Base-by-base conservation (phyloP, 2,888 invertebrate species). In the Galeopsomyia nigrocyanea region DNA sequence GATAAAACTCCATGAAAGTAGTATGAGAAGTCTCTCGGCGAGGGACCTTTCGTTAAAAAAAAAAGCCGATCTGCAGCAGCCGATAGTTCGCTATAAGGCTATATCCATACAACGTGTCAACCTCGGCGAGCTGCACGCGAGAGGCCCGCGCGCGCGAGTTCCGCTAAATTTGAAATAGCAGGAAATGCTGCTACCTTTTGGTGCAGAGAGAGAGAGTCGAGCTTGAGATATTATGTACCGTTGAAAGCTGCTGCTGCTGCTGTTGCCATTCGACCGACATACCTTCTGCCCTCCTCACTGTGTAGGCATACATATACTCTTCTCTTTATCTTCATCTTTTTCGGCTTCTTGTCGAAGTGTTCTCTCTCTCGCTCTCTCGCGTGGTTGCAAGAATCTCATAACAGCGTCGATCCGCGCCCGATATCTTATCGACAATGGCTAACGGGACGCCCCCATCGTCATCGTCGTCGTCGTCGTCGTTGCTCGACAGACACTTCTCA, bases 381-480 rank as follows among this genome's bases (percentile, higher is more conserved):
- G 13, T n/a, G 16, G 47, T 39, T 46, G 13, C 56, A 61, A 53
- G 46, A 64, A 70, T 67, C 62, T 74, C 63, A 56, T 58, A 58
- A 55, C 58, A 63, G 67, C 58, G 51, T 73, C 66, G 67, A 68
- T 75, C 63, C 51, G 17, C 57, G 55, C 55, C 64, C 64, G 64
- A 75, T 75, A 74, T 58, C 65, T 73, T 66, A 74, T 75, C 68
- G 68, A 71, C 75, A 75, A 74, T 77, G 69, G 69, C 72, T 77
- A 78, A 77, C 76, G 78, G 77, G 75, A 75, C 61, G 47, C 21
- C 21, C 31, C 22, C 6, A n/a, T n/a, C n/a, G n/a, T n/a, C n/a
- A n/a, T n/a, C n/a, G n/a, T n/a, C n/a, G n/a, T n/a, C n/a, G n/a
- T n/a, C n/a, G n/a, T n/a, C n/a, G n/a, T n/a, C n/a, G 21, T 51